Evolutionary conservation across 2,113 vertebrate species (phyloP), one percentile per base, ranked within the genome.

Genomic region (Ibidorhyncha struthersii): DNA sequence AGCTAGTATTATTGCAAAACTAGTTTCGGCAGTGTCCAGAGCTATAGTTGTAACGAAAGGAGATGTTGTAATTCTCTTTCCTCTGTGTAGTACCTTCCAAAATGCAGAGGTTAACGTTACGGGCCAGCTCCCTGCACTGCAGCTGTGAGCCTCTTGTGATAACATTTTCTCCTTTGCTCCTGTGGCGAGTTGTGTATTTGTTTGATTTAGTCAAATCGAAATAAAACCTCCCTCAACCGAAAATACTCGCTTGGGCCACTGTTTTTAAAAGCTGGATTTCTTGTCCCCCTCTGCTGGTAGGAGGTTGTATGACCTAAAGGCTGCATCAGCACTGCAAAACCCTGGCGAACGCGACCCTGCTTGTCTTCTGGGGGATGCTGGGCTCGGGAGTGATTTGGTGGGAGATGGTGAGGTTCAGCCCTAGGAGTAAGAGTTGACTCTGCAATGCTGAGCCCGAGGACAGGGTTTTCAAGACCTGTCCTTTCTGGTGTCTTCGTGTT

Each of bases 221-320:
- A n/a, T 26, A 34, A 58, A 92, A 81, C 40, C 9, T 79, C n/a
- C n/a, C 9, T 69, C 41, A 3, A 9, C 17, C 38, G 10, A 29
- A 90, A 71, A 16, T 8, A 4, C 0, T 26, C 0, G 0, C 56
- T 74, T 14, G 53, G 82, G 52, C 22, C 61, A 9, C 40, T 16
- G 30, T 43, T 93, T 77, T 27, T 36, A 2, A 40, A 61, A 43
- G 66, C 2, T 43, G 78, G 10, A 72, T 94, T 97, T 87, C 92
- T 59, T 61, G 73, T 74, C 86, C 93, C 96, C 90, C 95, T 97
- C 96, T 96, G 92, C 95, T 94, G 96, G 93, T 34, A 30, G 89
- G 91, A 96, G 83, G 76, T 0, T 71, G 70, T 12, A 87, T 20
- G 59, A 38, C 56, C 91, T 40, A 4, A 30, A 69, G 23, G 27